phyloP scores from a whole-genome alignment of 2,888 invertebrate species.

The Thysanoteuthis rhombus region DNA sequence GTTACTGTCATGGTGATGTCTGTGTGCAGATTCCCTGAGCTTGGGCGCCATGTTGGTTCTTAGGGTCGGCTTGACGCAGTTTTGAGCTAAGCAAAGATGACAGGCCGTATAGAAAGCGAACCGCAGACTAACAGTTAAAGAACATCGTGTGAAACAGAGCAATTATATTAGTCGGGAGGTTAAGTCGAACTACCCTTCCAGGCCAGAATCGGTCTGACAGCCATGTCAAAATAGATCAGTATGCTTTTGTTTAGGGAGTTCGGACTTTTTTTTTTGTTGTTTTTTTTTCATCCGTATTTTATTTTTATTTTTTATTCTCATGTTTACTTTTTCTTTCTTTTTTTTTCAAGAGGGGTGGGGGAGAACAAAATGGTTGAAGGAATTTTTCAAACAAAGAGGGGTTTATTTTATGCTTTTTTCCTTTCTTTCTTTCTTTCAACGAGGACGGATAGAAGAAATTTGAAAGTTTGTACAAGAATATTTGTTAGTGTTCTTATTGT shows the following conservation, averaged over 20 bases:
- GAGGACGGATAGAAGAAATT: neutral
- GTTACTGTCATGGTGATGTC: neutral
- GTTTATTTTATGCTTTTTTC: too few species aligned
- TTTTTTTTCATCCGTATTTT: neutral
- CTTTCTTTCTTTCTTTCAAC: neutral
- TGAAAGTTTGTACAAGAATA: neutral
- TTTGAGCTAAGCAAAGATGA: neutral
- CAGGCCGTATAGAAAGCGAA: neutral
- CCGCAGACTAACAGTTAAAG: neutral
- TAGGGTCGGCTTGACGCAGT: neutral
- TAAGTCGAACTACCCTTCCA: neutral
- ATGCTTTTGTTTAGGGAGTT: neutral
- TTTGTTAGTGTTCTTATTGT: neutral
- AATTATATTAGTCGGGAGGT: neutral
- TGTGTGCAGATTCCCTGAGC: neutral
- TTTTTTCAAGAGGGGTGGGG: too few species aligned
- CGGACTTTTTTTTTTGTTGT: neutral
- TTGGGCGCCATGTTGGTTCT: neutral
- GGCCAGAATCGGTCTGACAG: neutral
- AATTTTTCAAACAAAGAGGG: neutral
- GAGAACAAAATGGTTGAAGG: neutral
- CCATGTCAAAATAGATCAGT: neutral
- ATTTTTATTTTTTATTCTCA: neutral
- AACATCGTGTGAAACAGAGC: neutral
- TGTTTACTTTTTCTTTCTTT: neutral